A percentile compares a stretch with the other conserved stretches of the same genome.
Evolutionary conservation across 2,797 vertebrate genomes (phyloP).

Genomic region (Sebastolobus alascanus): DNA sequence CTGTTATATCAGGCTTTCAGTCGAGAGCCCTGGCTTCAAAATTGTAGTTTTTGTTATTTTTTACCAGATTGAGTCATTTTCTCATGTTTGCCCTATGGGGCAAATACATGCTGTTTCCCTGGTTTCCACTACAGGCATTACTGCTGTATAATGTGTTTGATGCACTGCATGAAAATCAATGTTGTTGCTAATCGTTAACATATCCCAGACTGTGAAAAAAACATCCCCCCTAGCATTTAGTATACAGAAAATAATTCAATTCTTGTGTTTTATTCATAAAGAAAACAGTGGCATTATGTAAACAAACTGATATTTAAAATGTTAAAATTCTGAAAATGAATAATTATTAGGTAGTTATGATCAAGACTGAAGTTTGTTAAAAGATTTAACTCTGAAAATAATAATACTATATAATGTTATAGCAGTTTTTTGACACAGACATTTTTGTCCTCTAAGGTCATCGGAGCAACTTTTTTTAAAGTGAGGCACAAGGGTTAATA

Average conservation of each 20-base stretch:
- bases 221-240: background rate
- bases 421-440: background rate
- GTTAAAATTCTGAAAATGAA: background rate
- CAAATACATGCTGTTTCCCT: background rate
- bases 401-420: background rate
- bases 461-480: background rate
- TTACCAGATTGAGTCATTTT: background rate
- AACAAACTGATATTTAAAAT: background rate
- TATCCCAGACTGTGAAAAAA: background rate
- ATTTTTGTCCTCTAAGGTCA: background rate
- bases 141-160: background rate
- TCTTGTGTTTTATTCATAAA: background rate
- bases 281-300: background rate
- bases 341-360: background rate
- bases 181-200: background rate
- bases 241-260: background rate
- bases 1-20: background rate
- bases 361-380: background rate
- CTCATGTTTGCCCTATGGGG: too few species aligned
- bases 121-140: background rate
- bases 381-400: background rate
- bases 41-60: background rate
- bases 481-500: slow-evolving; percentile 12
- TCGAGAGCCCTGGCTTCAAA: background rate
- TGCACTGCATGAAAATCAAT: background rate